Percentiles rank a stretch among this genome's conserved stretches.
These are phyloP conservation scores for Apoderus coryli DNA, from an alignment of 2,888 invertebrate genomes.

Conservation along the genomic window DNA sequence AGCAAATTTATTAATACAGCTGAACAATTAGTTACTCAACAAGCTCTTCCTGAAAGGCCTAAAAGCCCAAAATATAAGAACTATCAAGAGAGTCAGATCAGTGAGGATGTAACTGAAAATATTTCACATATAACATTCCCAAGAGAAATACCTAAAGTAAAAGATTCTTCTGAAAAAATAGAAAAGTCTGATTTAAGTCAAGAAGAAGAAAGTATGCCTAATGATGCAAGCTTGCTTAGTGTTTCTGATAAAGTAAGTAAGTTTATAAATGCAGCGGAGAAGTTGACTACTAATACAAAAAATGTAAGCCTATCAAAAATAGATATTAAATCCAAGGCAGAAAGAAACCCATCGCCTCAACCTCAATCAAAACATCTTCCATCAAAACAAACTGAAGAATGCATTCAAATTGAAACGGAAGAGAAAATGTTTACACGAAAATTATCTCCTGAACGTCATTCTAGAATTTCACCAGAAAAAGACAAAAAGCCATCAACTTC, in stretches of 20 bases:
- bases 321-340: conserved; percentile 15
- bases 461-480: too few species aligned
- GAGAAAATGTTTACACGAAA: conserved; percentile 17
- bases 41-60: conserved; percentile 22
- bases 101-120: neutral
- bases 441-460: too few species aligned
- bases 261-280: conserved; percentile 47
- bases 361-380: conserved; percentile 16
- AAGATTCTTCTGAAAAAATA: conserved; percentile 18
- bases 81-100: conserved; percentile 26
- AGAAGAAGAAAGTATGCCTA: conserved; percentile 24
- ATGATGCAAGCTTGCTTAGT: conserved; percentile 43
- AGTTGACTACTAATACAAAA: conserved; percentile 28
- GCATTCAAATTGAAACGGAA: conserved; percentile 20
- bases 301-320: conserved; percentile 21
- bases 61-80: conserved; percentile 26
- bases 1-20: conserved; percentile 46
- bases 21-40: conserved; percentile 27
- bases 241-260: conserved; percentile 52
- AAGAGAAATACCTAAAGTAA: conserved; percentile 14
- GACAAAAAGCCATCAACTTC: too few species aligned
- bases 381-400: conserved; percentile 16
- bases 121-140: conserved; percentile 16
- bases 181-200: conserved; percentile 18
- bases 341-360: conserved; percentile 11